Evolutionary conservation across 2,888 invertebrate genomes (phyloP).

Genomic region (Drosophila seclusa): DNA sequence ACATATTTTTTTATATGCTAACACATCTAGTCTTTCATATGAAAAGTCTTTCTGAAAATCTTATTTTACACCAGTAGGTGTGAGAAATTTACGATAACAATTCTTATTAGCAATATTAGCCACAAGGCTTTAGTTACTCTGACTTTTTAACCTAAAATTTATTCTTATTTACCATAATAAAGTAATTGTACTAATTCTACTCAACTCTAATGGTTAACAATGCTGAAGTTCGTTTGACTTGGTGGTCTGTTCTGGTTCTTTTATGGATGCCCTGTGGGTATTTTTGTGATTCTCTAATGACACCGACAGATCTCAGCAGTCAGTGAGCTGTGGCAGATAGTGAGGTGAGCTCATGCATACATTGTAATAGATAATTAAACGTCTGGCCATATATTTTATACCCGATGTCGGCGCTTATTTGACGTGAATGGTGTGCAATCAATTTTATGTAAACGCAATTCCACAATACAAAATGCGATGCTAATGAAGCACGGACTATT

Average conservation of each 20-base stretch:
- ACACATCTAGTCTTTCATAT: background rate
- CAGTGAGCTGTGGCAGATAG: conserved; percentile 12
- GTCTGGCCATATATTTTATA: conserved; percentile 56
- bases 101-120: background rate
- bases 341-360: conserved; percentile 38
- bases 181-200: conserved; percentile 6
- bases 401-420: conserved; percentile 50
- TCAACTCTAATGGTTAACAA: background rate
- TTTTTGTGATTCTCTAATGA: conserved; percentile 39
- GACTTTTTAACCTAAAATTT: conserved; percentile 1
- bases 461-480: conserved; percentile 66
- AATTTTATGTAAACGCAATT: conserved; percentile 69
- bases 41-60: background rate
- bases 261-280: conserved; percentile 24
- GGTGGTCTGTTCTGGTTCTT: conserved; percentile 9
- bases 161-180: background rate
- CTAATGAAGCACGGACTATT: conserved; percentile 65
- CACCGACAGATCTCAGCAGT: conserved; percentile 9
- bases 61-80: background rate
- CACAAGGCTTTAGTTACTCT: background rate
- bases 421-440: conserved; percentile 60
- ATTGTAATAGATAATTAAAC: conserved; percentile 65
- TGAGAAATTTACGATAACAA: background rate
- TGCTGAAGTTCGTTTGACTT: conserved; percentile 1
- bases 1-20: background rate